phyloP scores from a whole-genome alignment of 2,113 vertebrate species.

The Gallinago jamesoni region DNA sequence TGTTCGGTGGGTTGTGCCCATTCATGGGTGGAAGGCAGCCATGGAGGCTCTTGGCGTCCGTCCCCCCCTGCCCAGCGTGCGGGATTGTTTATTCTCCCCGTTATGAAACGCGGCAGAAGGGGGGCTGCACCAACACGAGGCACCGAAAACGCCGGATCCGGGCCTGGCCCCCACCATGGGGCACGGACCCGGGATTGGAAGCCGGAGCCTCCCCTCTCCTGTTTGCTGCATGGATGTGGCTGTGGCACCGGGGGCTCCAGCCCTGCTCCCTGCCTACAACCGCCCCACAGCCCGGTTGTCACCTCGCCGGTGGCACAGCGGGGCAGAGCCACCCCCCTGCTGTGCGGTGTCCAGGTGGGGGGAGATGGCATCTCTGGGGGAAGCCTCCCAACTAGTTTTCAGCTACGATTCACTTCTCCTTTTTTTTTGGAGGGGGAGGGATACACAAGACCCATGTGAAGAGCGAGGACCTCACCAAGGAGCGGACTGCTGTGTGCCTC shows the following conservation, averaged over 20 bases:
- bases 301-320: accelerated
- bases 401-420: neutral
- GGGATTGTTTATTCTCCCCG: neutral
- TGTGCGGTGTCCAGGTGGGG: accelerated
- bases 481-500: neutral
- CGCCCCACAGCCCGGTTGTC: neutral
- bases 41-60: neutral
- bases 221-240: neutral
- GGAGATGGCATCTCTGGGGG: neutral
- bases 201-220: neutral
- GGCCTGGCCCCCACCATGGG: neutral
- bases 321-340: neutral
- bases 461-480: neutral
- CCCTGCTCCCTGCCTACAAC: neutral
- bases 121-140: accelerated
- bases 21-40: conserved; percentile 22
- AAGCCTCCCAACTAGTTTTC: neutral
- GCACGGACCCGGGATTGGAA: accelerated
- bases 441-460: neutral
- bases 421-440: too few relatives aligned
- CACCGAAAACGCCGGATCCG: accelerated
- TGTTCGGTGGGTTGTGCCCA: conserved; percentile 30
- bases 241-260: neutral
- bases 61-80: neutral
- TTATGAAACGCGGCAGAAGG: neutral